A percentile compares a stretch with the other conserved stretches of the same genome.
Conservation (phyloP, 2,797 vertebrate species). For the Sibirionetta formosa region DNA sequence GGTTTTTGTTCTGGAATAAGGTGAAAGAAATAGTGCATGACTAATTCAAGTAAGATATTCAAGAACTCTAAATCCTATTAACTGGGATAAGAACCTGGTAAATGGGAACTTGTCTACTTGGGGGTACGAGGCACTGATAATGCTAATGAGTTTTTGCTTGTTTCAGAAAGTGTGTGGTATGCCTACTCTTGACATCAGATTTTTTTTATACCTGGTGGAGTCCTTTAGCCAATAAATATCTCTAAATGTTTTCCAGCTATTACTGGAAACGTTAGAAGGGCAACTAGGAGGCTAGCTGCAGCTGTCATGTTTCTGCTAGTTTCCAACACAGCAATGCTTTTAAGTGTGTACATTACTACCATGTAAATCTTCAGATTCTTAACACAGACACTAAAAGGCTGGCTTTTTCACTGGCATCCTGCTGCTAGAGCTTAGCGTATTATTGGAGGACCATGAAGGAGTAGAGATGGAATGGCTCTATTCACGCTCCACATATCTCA, state of each 20-base stretch:
- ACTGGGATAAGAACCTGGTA: neutral
- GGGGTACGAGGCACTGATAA: neutral
- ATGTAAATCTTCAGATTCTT: neutral
- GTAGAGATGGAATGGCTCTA: neutral
- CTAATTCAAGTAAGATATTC: neutral
- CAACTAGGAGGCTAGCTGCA: neutral
- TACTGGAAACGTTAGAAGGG: neutral
- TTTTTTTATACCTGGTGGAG: neutral
- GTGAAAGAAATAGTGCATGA: neutral
- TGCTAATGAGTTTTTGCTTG: neutral
- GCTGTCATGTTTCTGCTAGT: neutral
- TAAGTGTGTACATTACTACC: neutral
- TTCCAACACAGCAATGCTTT: neutral
- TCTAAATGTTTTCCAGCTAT: neutral
- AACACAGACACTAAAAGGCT: neutral
- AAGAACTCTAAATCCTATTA: neutral
- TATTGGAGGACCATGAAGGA: neutral
- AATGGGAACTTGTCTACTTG: neutral
- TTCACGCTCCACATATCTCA: accelerated
- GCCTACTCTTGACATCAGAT: neutral
- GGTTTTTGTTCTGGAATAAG: neutral
- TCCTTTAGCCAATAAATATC: neutral
- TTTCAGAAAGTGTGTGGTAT: neutral
- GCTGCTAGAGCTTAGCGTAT: neutral
- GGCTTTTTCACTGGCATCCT: neutral